Evolutionary conservation across 1,140 invertebrate genomes (phyloP).

Genomic region (Condylostylus longicornis): DNA sequence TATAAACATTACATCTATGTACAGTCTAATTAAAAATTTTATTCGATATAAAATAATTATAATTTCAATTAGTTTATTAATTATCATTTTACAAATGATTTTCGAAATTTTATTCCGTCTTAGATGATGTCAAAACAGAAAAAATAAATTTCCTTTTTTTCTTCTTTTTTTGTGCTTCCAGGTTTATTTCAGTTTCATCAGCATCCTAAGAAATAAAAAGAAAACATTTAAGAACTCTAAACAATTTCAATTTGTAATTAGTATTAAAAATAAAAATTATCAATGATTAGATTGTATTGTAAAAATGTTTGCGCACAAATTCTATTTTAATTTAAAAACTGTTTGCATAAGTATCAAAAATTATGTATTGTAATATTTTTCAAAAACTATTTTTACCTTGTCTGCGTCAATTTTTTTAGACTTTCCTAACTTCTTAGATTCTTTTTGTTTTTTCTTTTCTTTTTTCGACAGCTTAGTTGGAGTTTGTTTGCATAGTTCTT

Average conservation of each 20-base stretch:
- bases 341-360: not conserved
- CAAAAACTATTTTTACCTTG: slow-evolving; percentile 9
- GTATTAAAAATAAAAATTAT: not conserved
- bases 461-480: slow-evolving; percentile 27
- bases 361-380: not conserved
- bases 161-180: slow-evolving; percentile 13
- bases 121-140: no score
- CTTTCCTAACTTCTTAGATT: slow-evolving; percentile 26
- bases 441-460: slow-evolving; percentile 32
- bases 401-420: slow-evolving; percentile 19
- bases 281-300: not conserved
- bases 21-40: no score
- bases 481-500: slow-evolving; percentile 11
- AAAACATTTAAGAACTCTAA: not conserved
- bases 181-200: slow-evolving; percentile 10
- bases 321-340: slow-evolving; percentile 1
- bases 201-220: slow-evolving; percentile 9
- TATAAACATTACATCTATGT: no score
- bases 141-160: slow-evolving; percentile 13
- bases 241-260: not conserved
- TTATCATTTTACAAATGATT: no score
- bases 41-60: no score
- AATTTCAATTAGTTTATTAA: no score
- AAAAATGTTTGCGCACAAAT: not conserved
- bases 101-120: no score